phyloP scores from a whole-genome alignment of 1,140 invertebrate genomes.

The Chrysomallon squamiferum region DNA sequence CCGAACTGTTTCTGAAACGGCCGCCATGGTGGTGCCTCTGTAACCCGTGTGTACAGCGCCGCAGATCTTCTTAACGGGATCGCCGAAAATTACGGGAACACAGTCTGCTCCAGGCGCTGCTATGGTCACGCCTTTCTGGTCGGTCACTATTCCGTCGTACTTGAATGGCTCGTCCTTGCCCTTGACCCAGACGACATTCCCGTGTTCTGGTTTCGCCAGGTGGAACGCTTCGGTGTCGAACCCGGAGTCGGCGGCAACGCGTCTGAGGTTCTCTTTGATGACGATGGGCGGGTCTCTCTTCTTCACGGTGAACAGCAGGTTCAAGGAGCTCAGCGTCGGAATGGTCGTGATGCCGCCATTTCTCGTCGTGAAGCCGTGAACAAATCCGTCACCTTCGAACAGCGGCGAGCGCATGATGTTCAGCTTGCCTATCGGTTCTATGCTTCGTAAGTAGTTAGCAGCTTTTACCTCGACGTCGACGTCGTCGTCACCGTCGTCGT shows the following conservation, averaged over 20 bases:
- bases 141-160: conserved; percentile 33
- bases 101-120: conserved; percentile 45
- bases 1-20: conserved; percentile 22
- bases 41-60: conserved; percentile 40
- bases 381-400: conserved; percentile 26
- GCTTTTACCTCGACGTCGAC: not conserved
- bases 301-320: conserved; percentile 21
- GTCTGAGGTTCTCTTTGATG: conserved; percentile 30
- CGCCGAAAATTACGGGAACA: conserved; percentile 34
- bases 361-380: conserved; percentile 35
- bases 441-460: conserved; percentile 6
- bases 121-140: conserved; percentile 20
- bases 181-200: conserved; percentile 24
- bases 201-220: conserved; percentile 27
- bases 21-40: conserved; percentile 27
- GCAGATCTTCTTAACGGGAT: conserved; percentile 24
- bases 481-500: not conserved
- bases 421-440: conserved; percentile 13
- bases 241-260: conserved; percentile 17
- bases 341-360: conserved; percentile 30
- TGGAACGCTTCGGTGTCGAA: conserved; percentile 21
- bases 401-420: conserved; percentile 19
- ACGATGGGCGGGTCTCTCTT: conserved; percentile 29
- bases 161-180: conserved; percentile 17
- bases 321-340: conserved; percentile 25